Evolutionary conservation across 2,113 vertebrate species (phyloP), one percentile per base, ranked within the genome.

Genomic region (Thalassarche chlororhynchos): DNA sequence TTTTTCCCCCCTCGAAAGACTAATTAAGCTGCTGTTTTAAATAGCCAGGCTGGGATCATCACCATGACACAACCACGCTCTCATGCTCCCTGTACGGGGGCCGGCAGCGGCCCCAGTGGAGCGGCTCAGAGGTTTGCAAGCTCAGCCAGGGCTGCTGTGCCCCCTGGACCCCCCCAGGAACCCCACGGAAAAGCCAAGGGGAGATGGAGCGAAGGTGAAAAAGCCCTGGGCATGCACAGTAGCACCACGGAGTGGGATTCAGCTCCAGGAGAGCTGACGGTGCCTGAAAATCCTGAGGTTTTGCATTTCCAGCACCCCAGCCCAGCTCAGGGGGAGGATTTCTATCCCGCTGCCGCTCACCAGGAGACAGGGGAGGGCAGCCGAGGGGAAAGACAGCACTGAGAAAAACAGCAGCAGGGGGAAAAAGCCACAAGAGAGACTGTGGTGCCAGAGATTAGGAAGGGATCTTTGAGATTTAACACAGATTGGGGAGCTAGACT

Each of bases 401-500:
- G 24, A 87, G 28, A 54, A 75, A 71, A 76, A 36, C 44, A 87
- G 78, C 47, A 78, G 74, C 47, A 75, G 46, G 32, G 34, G n/a
- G 55, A n/a, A 84, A 92, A 80, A 91, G 36, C 38, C 90, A 54
- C 78, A 86, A 90, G 5, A 69, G 14, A 90, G 72, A 72, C 38
- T 2, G 1, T 10, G 3, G 75, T 84, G 47, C 68, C 68, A 70
- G 79, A 94, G 93, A 97, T 95, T 74, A 96, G 40, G 47, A 87
- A 84, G 38, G 75, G 75, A 88, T 94, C 89, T 87, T 70, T 13
- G 64, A 69, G 74, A 76, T 89, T 95, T 82, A 87, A 77, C 60
- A 84, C 83, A 91, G 88, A 44, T 10, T 65, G 64, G 46, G 94
- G 78, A 93, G 68, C 78, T 89, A 94, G 91, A 89, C 74, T 49